phyloP scores from a whole-genome alignment of 1,140 invertebrate species.

The Eumaeus atala region DNA sequence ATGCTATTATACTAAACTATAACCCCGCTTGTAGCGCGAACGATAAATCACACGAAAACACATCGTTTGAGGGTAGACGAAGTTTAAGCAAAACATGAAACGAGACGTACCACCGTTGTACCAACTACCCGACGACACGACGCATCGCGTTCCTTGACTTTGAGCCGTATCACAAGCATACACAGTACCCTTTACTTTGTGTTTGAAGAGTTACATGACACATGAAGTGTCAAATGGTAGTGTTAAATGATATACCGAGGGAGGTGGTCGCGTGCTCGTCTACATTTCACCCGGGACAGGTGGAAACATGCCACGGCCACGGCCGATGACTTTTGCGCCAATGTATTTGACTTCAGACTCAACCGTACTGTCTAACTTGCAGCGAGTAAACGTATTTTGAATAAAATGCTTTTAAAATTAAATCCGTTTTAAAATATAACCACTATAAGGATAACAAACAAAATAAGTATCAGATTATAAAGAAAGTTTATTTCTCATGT shows the following conservation, averaged over 20 bases:
- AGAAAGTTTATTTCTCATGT: too few species aligned
- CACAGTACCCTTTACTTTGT: slow-evolving; percentile 29
- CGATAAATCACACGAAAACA: background rate
- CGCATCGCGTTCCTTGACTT: background rate
- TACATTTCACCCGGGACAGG: slow-evolving; percentile 43
- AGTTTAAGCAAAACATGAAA: too few species aligned
- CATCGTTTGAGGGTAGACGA: background rate
- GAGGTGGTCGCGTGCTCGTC: slow-evolving; percentile 45
- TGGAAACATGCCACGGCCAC: slow-evolving; percentile 36
- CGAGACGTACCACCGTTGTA: slow-evolving; percentile 10
- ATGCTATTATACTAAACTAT: slow-evolving; percentile 9
- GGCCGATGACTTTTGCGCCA: slow-evolving; percentile 37
- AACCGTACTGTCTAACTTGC: background rate
- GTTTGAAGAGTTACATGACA: slow-evolving; percentile 24
- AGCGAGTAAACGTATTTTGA: too few species aligned
- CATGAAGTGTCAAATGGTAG: slow-evolving; percentile 54
- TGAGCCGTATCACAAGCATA: background rate
- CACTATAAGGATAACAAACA: too few species aligned
- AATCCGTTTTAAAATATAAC: too few species aligned
- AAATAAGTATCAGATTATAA: too few species aligned
- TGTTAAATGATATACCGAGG: slow-evolving; percentile 60
- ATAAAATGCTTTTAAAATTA: too few species aligned
- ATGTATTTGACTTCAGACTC: slow-evolving; percentile 45
- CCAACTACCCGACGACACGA: slow-evolving; percentile 1
- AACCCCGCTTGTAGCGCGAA: background rate